phyloP scores from a whole-genome alignment of 2,797 vertebrate species.

The Gymnodraco acuticeps region DNA sequence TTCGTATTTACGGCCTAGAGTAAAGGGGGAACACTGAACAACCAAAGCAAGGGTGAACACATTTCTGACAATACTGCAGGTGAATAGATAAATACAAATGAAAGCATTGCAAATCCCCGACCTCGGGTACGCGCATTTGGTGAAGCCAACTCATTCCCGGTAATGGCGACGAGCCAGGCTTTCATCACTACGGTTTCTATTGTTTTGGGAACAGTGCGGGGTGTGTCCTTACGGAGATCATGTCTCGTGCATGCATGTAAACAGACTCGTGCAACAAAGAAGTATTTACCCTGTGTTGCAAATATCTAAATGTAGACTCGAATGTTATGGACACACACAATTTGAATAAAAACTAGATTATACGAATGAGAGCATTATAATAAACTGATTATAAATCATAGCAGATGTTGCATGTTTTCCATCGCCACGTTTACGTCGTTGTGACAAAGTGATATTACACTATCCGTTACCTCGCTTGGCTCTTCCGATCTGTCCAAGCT shows the following conservation, averaged over 20 bases:
- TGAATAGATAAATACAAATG: constrained; percentile 40
- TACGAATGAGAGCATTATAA: not conserved
- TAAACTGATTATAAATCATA: not conserved
- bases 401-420: not conserved
- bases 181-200: constrained; percentile 3
- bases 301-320: not conserved
- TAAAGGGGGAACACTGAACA: constrained; percentile 12
- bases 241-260: constrained; percentile 50
- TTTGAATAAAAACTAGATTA: not conserved
- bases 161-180: constrained; percentile 30
- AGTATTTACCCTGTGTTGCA: not conserved
- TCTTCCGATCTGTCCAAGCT: constrained; percentile 96
- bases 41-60: not conserved
- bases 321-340: not conserved
- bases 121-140: constrained; percentile 2
- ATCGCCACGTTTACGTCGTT: not conserved
- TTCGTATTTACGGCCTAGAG: not conserved
- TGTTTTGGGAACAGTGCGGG: constrained; percentile 42
- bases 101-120: constrained; percentile 28
- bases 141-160: constrained; percentile 39
- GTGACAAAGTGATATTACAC: not conserved
- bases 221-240: constrained; percentile 55
- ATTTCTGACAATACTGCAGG: constrained; percentile 20
- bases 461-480: constrained; percentile 92
- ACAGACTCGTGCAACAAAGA: constrained; percentile 3